Percentiles rank a stretch among this genome's conserved stretches.
Conservation (phyloP, 2,888 invertebrate species). For the Anticlea derivata region DNA sequence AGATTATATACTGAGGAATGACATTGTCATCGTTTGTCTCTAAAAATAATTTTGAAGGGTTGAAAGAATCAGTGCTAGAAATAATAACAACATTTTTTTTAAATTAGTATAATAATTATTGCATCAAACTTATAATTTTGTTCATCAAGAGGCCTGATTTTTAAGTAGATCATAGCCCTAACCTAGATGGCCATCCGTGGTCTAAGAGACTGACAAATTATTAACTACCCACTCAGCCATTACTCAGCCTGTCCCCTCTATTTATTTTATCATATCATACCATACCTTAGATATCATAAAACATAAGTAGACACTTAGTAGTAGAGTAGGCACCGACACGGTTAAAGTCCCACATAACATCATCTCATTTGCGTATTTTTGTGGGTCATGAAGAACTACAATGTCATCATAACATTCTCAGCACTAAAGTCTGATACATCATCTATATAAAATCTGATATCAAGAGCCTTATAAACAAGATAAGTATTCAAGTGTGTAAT, state of each 20-base stretch:
- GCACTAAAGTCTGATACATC: slow-evolving; percentile 29
- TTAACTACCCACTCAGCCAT: too few species aligned
- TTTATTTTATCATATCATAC: background rate
- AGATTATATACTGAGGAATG: too few species aligned
- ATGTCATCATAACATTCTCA: slow-evolving; percentile 38
- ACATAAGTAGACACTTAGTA: slow-evolving; percentile 6
- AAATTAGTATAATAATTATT: too few species aligned
- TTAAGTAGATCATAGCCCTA: too few species aligned
- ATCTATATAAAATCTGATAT: slow-evolving; percentile 41
- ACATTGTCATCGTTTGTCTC: too few species aligned
- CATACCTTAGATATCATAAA: background rate
- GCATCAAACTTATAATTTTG: too few species aligned
- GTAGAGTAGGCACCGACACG: slow-evolving; percentile 8
- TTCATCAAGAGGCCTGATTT: too few species aligned
- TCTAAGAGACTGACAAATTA: background rate
- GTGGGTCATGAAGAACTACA: slow-evolving; percentile 41
- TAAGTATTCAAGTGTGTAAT: slow-evolving; percentile 30
- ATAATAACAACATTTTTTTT: too few species aligned
- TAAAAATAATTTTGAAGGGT: too few species aligned
- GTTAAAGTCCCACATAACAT: slow-evolving; percentile 18
- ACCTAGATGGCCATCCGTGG: too few species aligned
- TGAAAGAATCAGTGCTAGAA: too few species aligned
- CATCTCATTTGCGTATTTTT: slow-evolving; percentile 31
- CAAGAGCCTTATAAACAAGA: slow-evolving; percentile 36
- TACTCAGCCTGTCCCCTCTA: background rate